Evolutionary conservation across 2,888 invertebrate genomes (phyloP), one percentile per base, ranked within the genome.

Genomic region (Harpalus rubripes): DNA sequence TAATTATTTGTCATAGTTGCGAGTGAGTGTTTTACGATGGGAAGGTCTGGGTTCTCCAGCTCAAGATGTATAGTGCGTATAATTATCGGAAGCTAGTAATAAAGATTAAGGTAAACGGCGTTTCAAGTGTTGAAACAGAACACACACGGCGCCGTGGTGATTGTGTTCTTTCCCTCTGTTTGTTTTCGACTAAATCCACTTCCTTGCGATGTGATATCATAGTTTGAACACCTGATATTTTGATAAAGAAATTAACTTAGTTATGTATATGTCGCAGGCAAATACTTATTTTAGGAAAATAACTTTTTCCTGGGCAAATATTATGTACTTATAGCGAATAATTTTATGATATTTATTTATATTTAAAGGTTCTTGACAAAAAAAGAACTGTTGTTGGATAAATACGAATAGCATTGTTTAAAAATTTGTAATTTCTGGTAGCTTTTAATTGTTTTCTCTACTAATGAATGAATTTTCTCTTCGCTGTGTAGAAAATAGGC

Each of bases 1-100:
- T 82, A 82, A 82, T 82, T 82, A 82, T 72, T 52, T 82, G 82
- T 82, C 82, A 82, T 72, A 82, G 82, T 72, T 82, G 82, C 41
- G 68, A 82, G 82, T 82, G 82, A 82, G 22, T 82, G 72, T 82
- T 82, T 82, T 82, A 82, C 82, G 82, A 82, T 82, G 82, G 82
- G 82, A 82, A 82, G 82, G 68, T 68, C 41, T 68, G 44, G 56
- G 41, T 56, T 56, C 52, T 12, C 12, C 32, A n/a, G 78, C 78
- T 32, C 59, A 59, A 61, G 80, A 15, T 82, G 58, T 32, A n/a
- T 68, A 76, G 76, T 56, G 44, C 52, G 56, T 56, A 41, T 56
- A 72, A 82, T 82, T 82, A 82, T 82, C 82, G 82, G 68, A 68
- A 82, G 68, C 82, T 56, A n/a, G 82, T 56, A 68, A 82, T 82